These are phyloP conservation scores for Sinosuthora webbiana DNA, from an alignment of 2,113 vertebrate genomes.

Conservation along the genomic window DNA sequence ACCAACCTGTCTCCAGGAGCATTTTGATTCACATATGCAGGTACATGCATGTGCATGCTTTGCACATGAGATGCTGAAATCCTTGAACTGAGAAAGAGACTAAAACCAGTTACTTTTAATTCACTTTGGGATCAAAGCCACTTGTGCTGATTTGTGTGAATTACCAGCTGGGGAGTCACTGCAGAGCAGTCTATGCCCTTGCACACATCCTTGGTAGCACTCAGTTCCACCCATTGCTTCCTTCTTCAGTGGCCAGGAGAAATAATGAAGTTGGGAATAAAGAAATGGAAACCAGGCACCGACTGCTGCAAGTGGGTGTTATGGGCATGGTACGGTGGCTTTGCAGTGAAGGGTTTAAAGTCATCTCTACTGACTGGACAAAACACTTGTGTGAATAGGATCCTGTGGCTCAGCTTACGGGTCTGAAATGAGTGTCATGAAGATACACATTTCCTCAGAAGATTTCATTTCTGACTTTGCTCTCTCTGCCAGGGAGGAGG, in stretches of 20 bases:
- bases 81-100: neutral
- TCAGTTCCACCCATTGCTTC: neutral
- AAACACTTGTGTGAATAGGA: neutral
- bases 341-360: neutral
- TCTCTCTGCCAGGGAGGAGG: conserved; percentile 79
- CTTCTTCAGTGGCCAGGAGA: neutral
- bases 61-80: neutral
- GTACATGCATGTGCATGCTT: neutral
- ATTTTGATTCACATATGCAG: neutral
- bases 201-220: neutral
- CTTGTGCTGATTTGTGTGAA: neutral
- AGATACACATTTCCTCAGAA: neutral
- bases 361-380: neutral
- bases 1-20: neutral
- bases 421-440: neutral
- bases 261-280: neutral
- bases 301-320: neutral
- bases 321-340: neutral
- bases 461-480: neutral
- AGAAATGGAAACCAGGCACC: neutral
- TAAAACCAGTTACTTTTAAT: neutral
- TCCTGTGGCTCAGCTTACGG: neutral
- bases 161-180: neutral
- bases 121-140: neutral
- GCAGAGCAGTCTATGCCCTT: neutral